phyloP scores from a whole-genome alignment of 2,113 vertebrate genomes.

The Papio anubis region DNA sequence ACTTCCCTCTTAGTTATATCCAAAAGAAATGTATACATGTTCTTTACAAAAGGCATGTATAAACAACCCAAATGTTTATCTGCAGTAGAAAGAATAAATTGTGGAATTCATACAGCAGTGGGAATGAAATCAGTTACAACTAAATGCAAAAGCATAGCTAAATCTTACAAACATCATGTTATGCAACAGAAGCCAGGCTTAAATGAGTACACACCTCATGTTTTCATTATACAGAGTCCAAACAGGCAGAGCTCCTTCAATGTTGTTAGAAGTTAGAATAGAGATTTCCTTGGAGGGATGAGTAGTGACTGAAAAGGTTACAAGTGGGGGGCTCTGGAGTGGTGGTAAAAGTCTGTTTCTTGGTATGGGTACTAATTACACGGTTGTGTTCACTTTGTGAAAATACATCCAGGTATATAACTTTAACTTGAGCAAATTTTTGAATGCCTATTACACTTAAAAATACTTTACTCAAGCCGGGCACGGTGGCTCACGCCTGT shows the following conservation, averaged over 20 bases:
- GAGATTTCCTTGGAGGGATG: neutral
- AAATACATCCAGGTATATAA: neutral
- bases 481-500: too few species aligned
- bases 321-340: neutral
- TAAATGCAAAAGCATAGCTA: neutral
- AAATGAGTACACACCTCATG: neutral
- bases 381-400: neutral
- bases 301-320: neutral
- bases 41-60: neutral
- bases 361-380: neutral
- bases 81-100: neutral
- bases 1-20: neutral
- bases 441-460: neutral
- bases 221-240: neutral
- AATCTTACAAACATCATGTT: neutral
- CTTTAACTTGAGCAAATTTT: neutral
- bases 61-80: neutral
- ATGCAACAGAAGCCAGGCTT: neutral
- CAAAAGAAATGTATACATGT: neutral
- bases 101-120: neutral
- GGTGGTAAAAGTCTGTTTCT: neutral
- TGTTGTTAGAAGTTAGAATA: neutral
- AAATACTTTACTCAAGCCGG: neutral
- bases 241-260: neutral
- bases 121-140: neutral